These are phyloP conservation scores for Heterochromis multidens DNA, from an alignment of 2,113 vertebrate species.

Conservation along the genomic window DNA sequence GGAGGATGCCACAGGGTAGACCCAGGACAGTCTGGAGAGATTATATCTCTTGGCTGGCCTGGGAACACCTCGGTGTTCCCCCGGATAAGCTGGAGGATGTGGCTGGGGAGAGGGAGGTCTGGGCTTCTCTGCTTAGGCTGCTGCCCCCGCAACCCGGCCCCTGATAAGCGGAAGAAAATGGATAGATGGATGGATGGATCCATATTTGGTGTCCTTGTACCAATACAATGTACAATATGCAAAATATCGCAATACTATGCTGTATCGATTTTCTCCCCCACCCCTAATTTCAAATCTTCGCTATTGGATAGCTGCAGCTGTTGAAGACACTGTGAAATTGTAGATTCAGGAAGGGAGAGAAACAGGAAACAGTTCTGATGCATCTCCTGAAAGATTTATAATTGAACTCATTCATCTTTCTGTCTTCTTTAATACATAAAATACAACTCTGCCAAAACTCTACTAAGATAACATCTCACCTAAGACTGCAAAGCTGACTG, in stretches of 20 bases:
- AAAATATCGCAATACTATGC: background rate
- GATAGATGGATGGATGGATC: too few relatives aligned
- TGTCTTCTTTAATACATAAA: constrained; percentile 4
- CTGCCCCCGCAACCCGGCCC: too few relatives aligned
- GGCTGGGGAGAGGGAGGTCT: too few relatives aligned
- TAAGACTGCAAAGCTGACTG: background rate
- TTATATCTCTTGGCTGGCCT: too few relatives aligned
- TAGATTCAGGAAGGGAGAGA: constrained; percentile 1
- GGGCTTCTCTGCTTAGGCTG: too few relatives aligned
- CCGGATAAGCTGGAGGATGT: too few relatives aligned
- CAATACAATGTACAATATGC: background rate
- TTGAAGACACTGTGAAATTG: background rate
- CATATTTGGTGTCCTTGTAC: too few relatives aligned
- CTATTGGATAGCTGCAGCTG: background rate
- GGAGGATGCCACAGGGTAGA: too few relatives aligned
- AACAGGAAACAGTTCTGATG: constrained; percentile 24
- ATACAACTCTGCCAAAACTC: background rate
- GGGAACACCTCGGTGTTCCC: too few relatives aligned
- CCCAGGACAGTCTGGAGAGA: too few relatives aligned
- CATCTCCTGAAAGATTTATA: constrained; percentile 45
- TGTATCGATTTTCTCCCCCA: rapidly evolving
- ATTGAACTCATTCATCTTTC: constrained; percentile 56
- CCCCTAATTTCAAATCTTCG: background rate
- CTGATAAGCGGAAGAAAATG: too few relatives aligned
- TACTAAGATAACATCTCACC: background rate